Evolutionary conservation across 2,113 vertebrate genomes (phyloP), one percentile per base, ranked within the genome.

Genomic region (Pelecanus crispus): DNA sequence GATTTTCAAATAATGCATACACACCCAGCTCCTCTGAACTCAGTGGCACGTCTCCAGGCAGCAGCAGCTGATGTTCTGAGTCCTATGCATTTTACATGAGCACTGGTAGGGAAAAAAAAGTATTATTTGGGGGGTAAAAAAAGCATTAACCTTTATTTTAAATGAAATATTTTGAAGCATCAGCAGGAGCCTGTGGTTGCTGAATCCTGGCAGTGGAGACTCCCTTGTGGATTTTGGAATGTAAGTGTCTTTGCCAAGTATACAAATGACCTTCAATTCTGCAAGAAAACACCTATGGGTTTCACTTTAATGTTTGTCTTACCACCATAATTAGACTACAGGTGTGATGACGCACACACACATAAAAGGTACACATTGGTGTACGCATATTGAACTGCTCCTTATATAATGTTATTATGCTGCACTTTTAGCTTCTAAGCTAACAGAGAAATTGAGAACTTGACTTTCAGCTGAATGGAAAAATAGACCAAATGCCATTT

Each of bases 401-500:
- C 40, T 24, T 55, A 44, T 49, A 61, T 45, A 74, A 52, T 38
- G 7, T 4, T 81, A 55, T 79, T 86, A 53, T 55, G 28, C 62
- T 74, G 42, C 40, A 81, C 18, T 90, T 79, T 68, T 65, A 88
- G 73, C 55, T 91, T 87, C 70, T 70, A 83, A 94, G 67, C 42
- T 66, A 82, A 90, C 32, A 86, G 59, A 89, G 45, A 96, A 94
- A 95, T 42, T 90, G 84, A 96, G 71, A 95, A 90, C 42, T 88
- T 66, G 74, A 87, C 88, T 95, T 96, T 88, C 70, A 96, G 56
- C 67, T 92, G 65, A 75, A 80, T 63, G 26, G 31, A 77, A 89
- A 95, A 94, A 86, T 53, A 95, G 67, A 96, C 45, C 70, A 93
- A 95, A 95, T 81, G 65, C 78, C 71, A 94, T 81, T 95, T 6